phyloP scores from a whole-genome alignment of 2,797 vertebrate genomes.

The Sebastes nivosus region DNA sequence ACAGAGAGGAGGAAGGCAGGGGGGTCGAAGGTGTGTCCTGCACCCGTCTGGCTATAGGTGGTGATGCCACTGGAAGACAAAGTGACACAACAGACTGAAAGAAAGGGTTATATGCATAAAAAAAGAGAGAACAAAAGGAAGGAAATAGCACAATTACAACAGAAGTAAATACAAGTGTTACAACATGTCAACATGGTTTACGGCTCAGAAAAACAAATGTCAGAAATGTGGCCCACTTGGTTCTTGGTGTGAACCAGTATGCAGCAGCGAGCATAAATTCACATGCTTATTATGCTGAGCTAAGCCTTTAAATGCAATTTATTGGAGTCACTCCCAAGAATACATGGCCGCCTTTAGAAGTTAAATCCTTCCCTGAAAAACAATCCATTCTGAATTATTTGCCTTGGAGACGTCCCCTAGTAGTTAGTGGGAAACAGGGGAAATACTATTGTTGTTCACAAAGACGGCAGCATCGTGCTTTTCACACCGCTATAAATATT shows the following conservation, averaged over 20 bases:
- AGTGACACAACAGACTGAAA: not conserved
- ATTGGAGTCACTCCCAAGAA: slow-evolving; percentile 40
- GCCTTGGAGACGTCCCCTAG: slow-evolving; percentile 8
- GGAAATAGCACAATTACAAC: not conserved
- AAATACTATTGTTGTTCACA: slow-evolving; percentile 31
- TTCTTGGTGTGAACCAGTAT: slow-evolving; percentile 30
- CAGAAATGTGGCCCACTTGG: slow-evolving; percentile 33
- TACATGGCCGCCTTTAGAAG: slow-evolving; percentile 28
- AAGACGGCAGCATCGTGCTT: slow-evolving; percentile 30
- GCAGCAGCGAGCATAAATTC: slow-evolving; percentile 45
- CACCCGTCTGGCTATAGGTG: slow-evolving; percentile 83
- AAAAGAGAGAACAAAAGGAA: not conserved
- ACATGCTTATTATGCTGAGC: slow-evolving; percentile 51
- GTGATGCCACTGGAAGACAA: slow-evolving; percentile 83
- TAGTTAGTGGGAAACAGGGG: slow-evolving; percentile 28
- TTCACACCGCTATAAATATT: slow-evolving; percentile 67
- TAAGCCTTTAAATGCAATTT: slow-evolving; percentile 51
- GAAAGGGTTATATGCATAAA: not conserved
- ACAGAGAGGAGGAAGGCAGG: slow-evolving; percentile 83
- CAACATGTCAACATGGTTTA: slow-evolving; percentile 30
- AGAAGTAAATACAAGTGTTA: slow-evolving; percentile 14
- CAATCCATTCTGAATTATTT: slow-evolving; percentile 27
- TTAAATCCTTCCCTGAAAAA: slow-evolving; percentile 43
- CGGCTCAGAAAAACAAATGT: slow-evolving; percentile 43
- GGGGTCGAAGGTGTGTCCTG: slow-evolving; percentile 80